Conservation (phyloP, 2,888 invertebrate genomes). For the Eupithecia exiguata region DNA sequence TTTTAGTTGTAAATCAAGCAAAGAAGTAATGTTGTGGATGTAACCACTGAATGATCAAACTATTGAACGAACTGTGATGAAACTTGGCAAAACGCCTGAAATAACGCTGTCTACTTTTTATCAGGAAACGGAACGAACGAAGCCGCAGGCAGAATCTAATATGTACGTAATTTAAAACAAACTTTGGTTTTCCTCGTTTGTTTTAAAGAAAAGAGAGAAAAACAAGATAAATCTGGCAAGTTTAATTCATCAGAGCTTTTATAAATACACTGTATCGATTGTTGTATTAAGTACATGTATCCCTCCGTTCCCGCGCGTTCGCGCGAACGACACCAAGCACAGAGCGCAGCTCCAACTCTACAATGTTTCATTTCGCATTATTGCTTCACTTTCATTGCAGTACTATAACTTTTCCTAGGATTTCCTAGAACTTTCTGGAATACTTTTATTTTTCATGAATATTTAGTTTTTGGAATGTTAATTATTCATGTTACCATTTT, state of each 20-base stretch:
- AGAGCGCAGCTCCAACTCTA: slow-evolving; percentile 1
- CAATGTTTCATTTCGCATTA: slow-evolving; percentile 17
- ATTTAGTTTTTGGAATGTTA: neutral
- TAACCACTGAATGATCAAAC: neutral
- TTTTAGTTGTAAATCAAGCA: neutral
- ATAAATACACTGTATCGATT: neutral
- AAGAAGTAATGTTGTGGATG: neutral
- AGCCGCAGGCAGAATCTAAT: slow-evolving; percentile 9
- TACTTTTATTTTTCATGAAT: neutral
- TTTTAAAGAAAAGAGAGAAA: neutral
- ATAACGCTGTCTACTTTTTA: neutral
- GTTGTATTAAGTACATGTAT: neutral
- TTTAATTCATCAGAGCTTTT: neutral
- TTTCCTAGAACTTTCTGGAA: slow-evolving; percentile 7
- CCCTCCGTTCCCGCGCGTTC: neutral
- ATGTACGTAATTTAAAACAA: neutral
- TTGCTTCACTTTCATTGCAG: slow-evolving; percentile 18
- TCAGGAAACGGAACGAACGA: neutral
- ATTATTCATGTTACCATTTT: neutral
- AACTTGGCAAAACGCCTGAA: slow-evolving; percentile 8
- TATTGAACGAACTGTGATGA: neutral
- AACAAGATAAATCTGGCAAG: neutral
- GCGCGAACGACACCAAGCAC: neutral
- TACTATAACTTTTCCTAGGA: slow-evolving; percentile 19
- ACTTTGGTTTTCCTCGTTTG: slow-evolving; percentile 6